Evolutionary conservation across 2,888 invertebrate genomes (phyloP).

Genomic region (Tipula unca): DNA sequence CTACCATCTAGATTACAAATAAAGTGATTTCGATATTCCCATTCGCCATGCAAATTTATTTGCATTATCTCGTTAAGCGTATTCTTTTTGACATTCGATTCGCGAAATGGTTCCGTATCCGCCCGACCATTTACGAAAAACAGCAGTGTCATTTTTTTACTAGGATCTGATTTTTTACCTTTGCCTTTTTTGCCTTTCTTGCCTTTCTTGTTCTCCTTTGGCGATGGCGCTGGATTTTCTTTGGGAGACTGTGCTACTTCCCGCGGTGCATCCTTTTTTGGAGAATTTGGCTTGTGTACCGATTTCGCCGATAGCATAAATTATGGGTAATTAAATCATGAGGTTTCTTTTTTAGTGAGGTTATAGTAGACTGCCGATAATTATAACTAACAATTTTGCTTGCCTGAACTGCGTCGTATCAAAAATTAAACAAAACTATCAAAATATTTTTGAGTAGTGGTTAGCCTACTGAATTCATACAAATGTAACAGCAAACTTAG

Average conservation of each 20-base stretch:
- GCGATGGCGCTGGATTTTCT: neutral
- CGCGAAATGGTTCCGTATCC: neutral
- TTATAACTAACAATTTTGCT: neutral
- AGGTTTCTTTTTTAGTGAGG: no score
- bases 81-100: neutral
- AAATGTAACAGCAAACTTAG: no score
- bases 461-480: neutral
- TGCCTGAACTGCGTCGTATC: neutral
- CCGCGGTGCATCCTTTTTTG: neutral
- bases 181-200: neutral
- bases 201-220: neutral
- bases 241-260: neutral
- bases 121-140: neutral
- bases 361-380: neutral
- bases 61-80: neutral
- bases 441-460: no score
- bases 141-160: neutral
- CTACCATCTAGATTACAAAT: neutral
- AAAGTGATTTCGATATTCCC: neutral
- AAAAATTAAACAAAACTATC: neutral
- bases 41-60: neutral
- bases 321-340: no score
- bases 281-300: no score
- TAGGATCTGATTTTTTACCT: neutral
- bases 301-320: no score